Base-by-base conservation (phyloP, 2,113 vertebrate genomes). In the Cynocephalus volans region DNA sequence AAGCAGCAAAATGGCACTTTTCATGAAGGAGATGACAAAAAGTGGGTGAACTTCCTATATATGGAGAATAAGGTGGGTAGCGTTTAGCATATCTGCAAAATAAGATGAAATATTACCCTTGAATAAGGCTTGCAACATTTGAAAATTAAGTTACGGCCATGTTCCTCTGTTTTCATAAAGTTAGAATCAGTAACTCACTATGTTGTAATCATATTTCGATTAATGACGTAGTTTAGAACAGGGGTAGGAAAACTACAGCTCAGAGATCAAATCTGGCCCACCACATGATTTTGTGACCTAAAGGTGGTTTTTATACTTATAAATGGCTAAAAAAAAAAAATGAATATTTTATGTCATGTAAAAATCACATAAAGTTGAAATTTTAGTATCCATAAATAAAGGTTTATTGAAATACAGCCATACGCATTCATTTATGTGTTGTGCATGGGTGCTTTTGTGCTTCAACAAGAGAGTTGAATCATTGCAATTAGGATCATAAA, bases 11-110 rank as follows among this genome's bases (percentile, higher is more conserved):
- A 99, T 15, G 99, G 99, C 88, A 99, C 99, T 98, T 99, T 98
- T 99, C 99, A 75, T 99, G 99, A 36, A 99, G 98, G 52, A 99
- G 99, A 97, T 99, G 99, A 94, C 99, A 99, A 97, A 99, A 99
- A 1, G 99, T 99, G 13, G 99, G 99, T 80, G 99, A 99, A 94
- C 99, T 99, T 98, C 99, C 99, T 50, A 99, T 99, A 94, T 99
- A 99, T 3, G 99, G 99, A 0, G 99, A 99, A 95, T 99, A 99
- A 75, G 99, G 99, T 60, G 99, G 99, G 97, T 99, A 99, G 62
- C 99, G 99, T 99, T 99, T 99, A 96, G 99, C 99, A 95, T 99
- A 99, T 90, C 99, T 99, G 97, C n/a, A 91, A 97, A 95, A 98
- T 76, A 7, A 73, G 17, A 92, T 8, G 11, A 97, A 41, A 96